Base-by-base conservation (phyloP, 2,797 vertebrate genomes). In the Poecilia gillii region DNA sequence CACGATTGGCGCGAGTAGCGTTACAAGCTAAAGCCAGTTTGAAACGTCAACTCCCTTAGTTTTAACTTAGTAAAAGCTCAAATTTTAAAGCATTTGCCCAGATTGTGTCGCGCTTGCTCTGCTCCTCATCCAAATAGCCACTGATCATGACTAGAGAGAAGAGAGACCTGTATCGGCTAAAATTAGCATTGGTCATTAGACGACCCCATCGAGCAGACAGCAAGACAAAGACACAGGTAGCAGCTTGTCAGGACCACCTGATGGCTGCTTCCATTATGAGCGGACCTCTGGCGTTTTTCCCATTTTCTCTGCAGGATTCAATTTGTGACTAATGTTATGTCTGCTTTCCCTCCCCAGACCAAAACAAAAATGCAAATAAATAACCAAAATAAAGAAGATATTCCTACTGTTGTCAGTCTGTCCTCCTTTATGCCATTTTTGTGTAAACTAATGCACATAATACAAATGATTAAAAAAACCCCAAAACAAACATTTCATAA, bases 201-300 rank as follows among this genome's bases (percentile, higher is more conserved):
- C 12, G 70, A 76, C 62, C 78, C 76, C 36, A 45, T 84, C 84
- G 79, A 90, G 82, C 57, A 59, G 92, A 91, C 89, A 86, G 80
- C 89, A 76, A 89, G 87, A 91, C 84, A 91, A 92, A 91, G 87
- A 79, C 2, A 4, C 59, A 73, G 78, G 76, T 74, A 83, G 77
- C 76, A 77, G 73, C 91, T 88, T 90, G 89, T 93, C 92, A 90
- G 16, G 49, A 81, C 47, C 91, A 93, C 88, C 90, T 90, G 93
- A 92, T 83, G 77, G 84, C 84, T 18, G 76, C 79, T 76, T 79
- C 74, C 88, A 59, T 82, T 81, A 74, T 74, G 31, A 73, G 62
- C 55, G 18, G 66, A 82, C 72, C 77, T 78, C 55, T 43, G 31
- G 1, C 3, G 18, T 89, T 84, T 82, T 23, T 28, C 23, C 23